A percentile compares a stretch with the other conserved stretches of the same genome.
phyloP scores from a whole-genome alignment of 2,113 vertebrate species.

The Hippocampus zosterae region DNA sequence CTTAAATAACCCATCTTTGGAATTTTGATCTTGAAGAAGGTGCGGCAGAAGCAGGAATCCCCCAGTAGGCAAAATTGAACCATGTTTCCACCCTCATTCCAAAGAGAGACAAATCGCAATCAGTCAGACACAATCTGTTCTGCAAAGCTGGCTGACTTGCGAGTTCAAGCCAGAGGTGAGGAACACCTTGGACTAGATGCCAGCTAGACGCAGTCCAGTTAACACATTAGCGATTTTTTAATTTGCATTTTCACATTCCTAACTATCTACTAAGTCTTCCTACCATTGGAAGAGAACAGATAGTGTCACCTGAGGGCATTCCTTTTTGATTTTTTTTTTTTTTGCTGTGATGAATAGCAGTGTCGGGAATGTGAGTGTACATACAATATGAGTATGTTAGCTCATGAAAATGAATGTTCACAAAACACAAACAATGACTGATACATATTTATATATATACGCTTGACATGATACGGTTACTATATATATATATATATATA shows the following conservation, averaged over 20 bases:
- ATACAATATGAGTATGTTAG: too few relatives aligned
- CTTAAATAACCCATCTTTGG: conserved; percentile 6
- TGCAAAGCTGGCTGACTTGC: neutral
- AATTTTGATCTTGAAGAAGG: conserved; percentile 2
- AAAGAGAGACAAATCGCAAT: neutral
- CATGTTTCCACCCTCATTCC: conserved; percentile 15
- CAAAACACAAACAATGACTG: too few relatives aligned
- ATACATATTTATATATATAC: too few relatives aligned
- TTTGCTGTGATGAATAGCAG: neutral
- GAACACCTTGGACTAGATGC: too few relatives aligned
- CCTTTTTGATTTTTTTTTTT: neutral
- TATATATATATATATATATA: too few relatives aligned
- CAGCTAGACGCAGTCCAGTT: neutral
- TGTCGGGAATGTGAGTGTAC: neutral
- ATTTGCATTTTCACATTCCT: neutral
- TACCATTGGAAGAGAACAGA: neutral
- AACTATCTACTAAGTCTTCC: neutral
- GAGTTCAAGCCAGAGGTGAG: neutral
- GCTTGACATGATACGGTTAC: too few relatives aligned
- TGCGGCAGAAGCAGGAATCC: conserved; percentile 11
- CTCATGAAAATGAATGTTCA: too few relatives aligned
- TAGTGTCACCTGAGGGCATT: neutral
- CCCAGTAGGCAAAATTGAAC: conserved; percentile 4
- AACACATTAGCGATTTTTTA: neutral
- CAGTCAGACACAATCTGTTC: neutral